Evolutionary conservation across 2,888 invertebrate genomes (phyloP), one percentile per base, ranked within the genome.

Genomic region (Laspeyria flexula): DNA sequence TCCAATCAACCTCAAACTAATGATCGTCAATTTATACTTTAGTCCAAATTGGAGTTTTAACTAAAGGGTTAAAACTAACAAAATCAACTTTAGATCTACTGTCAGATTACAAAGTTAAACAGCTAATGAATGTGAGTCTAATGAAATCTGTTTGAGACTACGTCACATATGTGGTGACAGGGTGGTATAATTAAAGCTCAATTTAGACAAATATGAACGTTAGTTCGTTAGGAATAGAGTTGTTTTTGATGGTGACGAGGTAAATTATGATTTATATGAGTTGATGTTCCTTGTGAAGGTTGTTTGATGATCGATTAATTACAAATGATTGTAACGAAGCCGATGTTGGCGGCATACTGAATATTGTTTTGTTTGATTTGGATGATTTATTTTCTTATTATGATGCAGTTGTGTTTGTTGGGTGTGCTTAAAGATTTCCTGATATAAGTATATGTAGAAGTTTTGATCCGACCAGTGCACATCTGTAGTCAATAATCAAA

Each of bases 81-180:
- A 50, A 48, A 41, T 55, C 3, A 40, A 42, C 41, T 60, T 54
- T 45, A 49, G 53, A 55, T 54, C 61, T 52, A 52, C 40, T 56
- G 44, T 55, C 49, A 55, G 60, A 57, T 68, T 52, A 65, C 43
- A 40, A 60, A 55, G 53, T 65, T 65, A 58, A 65, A 65, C 66
- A 54, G 50, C 39, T 62, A 58, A 62, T 65, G 53, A 65, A 55
- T 53, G 53, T 35, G 35, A 51, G 56, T 56, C 46, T 64, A 60
- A 56, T 58, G 49, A 56, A 66, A 56, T 66, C 49, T 57, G 41
- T 18, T 47, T 34, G 41, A 43, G 34, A 37, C 43, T 43, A 44
- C 42, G 45, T 57, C 48, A 48, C 35, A 16, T 4, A 29, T 7
- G 44, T 10, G 50, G 33, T 55, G 65, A 56, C 51, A 54, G 16